phyloP scores from a whole-genome alignment of 1,140 invertebrate genomes.

The Orchesella cincta region DNA sequence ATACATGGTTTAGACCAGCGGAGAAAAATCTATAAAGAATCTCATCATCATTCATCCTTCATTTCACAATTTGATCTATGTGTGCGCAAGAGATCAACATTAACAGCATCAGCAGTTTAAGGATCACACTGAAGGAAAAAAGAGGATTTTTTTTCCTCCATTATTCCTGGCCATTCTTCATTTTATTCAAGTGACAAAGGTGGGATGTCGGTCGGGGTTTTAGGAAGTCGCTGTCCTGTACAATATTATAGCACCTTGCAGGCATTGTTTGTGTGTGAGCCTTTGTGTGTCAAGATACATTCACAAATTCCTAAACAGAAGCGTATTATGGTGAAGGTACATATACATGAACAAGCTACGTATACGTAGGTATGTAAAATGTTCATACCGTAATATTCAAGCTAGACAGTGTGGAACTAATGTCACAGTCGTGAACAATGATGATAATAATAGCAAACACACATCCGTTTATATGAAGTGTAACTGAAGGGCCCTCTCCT shows the following conservation, averaged over 20 bases:
- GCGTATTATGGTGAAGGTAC: not conserved
- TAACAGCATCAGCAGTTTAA: constrained; percentile 18
- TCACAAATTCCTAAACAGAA: constrained; percentile 5
- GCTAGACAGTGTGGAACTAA: constrained; percentile 25
- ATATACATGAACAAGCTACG: no score
- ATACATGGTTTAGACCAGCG: no score
- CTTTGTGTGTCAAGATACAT: not conserved
- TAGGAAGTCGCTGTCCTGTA: not conserved
- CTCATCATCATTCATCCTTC: constrained; percentile 23
- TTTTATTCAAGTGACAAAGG: constrained; percentile 27
- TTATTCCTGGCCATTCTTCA: constrained; percentile 9
- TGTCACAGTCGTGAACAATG: not conserved
- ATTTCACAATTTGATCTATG: constrained; percentile 23
- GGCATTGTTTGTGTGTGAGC: not conserved
- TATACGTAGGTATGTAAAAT: not conserved
- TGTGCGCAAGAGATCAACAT: constrained; percentile 12
- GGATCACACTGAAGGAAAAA: constrained; percentile 18
- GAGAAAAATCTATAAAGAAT: no score
- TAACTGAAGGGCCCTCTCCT: not conserved
- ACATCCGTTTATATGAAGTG: constrained; percentile 6
- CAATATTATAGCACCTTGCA: not conserved
- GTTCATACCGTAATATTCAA: constrained; percentile 2
- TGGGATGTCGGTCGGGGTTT: constrained; percentile 21
- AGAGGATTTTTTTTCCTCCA: constrained; percentile 17
- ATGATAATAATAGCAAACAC: not conserved